Conservation (phyloP, 2,797 vertebrate species). For the Gobio occitaniae region DNA sequence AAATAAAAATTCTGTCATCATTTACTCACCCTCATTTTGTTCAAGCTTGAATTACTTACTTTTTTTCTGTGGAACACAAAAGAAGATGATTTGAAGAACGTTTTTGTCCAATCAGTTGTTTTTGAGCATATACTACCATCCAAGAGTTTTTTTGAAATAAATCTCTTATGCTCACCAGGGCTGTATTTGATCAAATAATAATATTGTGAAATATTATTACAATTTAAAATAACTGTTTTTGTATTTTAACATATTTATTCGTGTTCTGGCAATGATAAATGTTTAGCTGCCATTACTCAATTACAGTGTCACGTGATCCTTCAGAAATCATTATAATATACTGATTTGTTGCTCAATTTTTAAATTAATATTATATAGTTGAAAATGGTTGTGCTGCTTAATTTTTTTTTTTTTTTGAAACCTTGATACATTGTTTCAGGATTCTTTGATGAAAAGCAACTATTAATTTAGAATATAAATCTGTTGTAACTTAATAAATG, state of each 20-base stretch:
- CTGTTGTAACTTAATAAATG: background rate
- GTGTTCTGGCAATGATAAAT: background rate
- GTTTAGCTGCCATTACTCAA: background rate
- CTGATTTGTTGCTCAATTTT: too few relatives aligned
- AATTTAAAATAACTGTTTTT: background rate
- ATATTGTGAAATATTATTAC: background rate
- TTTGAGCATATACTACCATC: background rate
- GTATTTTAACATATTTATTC: background rate
- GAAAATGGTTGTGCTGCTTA: background rate
- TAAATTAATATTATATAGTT: background rate
- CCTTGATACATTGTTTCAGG: background rate
- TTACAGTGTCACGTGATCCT: background rate
- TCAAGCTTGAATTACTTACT: too few relatives aligned
- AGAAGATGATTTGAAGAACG: background rate
- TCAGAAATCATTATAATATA: background rate
- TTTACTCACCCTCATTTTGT: background rate
- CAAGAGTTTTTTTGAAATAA: background rate
- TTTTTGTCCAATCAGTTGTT: background rate
- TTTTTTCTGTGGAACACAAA: background rate
- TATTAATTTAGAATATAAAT: background rate
- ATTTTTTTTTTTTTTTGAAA: background rate
- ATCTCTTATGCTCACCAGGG: background rate
- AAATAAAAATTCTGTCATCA: background rate
- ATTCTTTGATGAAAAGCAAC: background rate
- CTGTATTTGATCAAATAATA: background rate